These are phyloP conservation scores for Harmothoe impar DNA, from an alignment of 2,888 invertebrate genomes.

Conservation along the genomic window DNA sequence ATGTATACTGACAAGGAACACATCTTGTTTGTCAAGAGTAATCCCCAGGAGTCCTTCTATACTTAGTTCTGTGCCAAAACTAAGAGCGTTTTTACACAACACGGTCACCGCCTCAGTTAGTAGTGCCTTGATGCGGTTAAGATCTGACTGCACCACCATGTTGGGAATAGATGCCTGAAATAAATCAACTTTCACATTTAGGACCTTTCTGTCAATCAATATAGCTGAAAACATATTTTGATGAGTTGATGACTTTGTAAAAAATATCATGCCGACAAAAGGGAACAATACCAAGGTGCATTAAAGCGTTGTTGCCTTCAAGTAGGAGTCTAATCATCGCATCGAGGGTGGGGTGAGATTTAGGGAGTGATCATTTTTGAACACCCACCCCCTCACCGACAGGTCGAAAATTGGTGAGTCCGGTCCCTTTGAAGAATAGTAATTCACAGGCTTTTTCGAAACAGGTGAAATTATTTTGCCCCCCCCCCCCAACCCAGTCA, in stretches of 20 bases:
- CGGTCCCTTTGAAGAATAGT: no score
- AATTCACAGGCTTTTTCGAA: no score
- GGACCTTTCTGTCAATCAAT: background rate
- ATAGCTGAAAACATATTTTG: background rate
- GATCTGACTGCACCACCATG: constrained; percentile 52
- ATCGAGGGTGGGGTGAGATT: background rate
- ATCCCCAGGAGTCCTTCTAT: constrained; percentile 61
- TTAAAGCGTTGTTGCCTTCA: background rate
- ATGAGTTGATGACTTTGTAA: background rate
- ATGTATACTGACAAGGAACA: constrained; percentile 60
- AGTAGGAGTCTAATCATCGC: background rate
- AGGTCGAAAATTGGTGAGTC: no score
- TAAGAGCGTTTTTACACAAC: constrained; percentile 50
- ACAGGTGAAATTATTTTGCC: no score
- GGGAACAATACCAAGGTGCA: background rate
- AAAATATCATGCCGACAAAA: background rate
- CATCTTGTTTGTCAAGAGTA: constrained; percentile 62
- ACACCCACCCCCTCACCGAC: no score
- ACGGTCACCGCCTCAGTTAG: constrained; percentile 58
- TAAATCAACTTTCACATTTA: background rate
- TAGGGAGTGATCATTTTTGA: no score
- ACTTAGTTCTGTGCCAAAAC: constrained; percentile 43
- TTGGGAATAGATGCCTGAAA: background rate
- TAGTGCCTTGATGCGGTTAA: constrained; percentile 35
- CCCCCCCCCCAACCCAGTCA: no score